Conservation (phyloP, 37 sponge, comb jelly and placozoan genomes). For the Geodia barretti region DNA sequence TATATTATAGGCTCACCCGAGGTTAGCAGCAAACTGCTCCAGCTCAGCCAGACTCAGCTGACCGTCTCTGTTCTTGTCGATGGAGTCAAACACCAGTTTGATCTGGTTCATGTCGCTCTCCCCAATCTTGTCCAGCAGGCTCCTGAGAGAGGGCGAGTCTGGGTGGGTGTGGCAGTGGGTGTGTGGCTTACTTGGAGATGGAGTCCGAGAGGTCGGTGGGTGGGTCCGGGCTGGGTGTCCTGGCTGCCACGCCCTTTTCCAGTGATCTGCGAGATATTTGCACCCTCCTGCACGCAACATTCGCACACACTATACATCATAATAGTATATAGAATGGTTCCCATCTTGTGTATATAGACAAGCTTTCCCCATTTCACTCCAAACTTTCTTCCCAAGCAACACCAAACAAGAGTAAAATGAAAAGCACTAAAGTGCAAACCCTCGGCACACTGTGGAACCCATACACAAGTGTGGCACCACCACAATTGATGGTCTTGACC, state of each 20-base stretch:
- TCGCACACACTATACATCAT: no score
- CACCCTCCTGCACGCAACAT: neutral
- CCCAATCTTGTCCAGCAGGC: conserved; percentile 8
- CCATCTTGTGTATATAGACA: no score
- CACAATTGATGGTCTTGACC: no score
- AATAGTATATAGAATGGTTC: no score
- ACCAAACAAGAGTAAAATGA: no score
- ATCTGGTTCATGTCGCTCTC: conserved; percentile 60
- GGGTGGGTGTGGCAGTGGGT: neutral
- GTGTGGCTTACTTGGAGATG: conserved; percentile 6
- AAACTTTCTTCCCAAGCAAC: no score
- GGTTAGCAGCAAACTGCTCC: conserved; percentile 57
- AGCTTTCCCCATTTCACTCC: no score
- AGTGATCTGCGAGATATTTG: neutral
- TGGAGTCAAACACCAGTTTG: conserved; percentile 69
- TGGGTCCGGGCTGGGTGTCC: neutral
- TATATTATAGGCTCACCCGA: conserved; percentile 43
- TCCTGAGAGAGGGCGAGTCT: conserved; percentile 20
- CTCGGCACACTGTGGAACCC: no score
- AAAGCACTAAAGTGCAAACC: no score
- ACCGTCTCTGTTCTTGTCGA: conserved; percentile 43
- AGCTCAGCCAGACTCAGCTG: conserved; percentile 48
- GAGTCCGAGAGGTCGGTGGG: neutral
- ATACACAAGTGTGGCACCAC: no score
- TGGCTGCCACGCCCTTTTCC: neutral